Percentiles rank a stretch among this genome's conserved stretches.
Evolutionary conservation across 2,113 vertebrate genomes (phyloP).

Genomic region (Peucedramus taeniatus): DNA sequence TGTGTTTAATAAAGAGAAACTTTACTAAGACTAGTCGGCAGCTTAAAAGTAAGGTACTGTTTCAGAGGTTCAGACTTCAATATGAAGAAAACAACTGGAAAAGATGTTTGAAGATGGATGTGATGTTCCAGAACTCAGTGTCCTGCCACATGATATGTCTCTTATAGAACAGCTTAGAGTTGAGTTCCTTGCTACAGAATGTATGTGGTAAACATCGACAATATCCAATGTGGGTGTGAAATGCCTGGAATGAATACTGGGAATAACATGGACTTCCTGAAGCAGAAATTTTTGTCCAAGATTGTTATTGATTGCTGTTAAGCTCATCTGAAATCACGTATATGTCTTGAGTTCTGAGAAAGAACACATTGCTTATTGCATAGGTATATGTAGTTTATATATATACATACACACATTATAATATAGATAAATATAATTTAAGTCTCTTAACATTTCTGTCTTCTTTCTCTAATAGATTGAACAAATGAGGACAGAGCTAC

Average conservation of each 20-base stretch:
- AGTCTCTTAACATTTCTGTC: not conserved
- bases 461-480: slow-evolving; percentile 83
- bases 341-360: not conserved
- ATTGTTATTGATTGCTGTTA: not conserved
- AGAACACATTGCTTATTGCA: not conserved
- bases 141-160: not conserved
- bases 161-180: not conserved
- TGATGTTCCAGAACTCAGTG: not conserved
- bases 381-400: not conserved
- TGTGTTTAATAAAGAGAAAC: not conserved
- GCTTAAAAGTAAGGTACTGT: not conserved
- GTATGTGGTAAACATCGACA: not conserved
- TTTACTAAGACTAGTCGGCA: not conserved
- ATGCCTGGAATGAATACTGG: not conserved
- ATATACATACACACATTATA: not conserved
- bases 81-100: not conserved
- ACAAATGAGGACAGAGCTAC: slow-evolving; percentile 91
- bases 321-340: not conserved
- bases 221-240: not conserved
- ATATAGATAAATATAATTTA: not conserved
- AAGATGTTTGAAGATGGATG: not conserved
- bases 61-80: not conserved
- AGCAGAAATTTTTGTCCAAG: not conserved
- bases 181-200: not conserved
- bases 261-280: not conserved